phyloP scores from a whole-genome alignment of 2,888 invertebrate species.

The Drosophila antonietae region DNA sequence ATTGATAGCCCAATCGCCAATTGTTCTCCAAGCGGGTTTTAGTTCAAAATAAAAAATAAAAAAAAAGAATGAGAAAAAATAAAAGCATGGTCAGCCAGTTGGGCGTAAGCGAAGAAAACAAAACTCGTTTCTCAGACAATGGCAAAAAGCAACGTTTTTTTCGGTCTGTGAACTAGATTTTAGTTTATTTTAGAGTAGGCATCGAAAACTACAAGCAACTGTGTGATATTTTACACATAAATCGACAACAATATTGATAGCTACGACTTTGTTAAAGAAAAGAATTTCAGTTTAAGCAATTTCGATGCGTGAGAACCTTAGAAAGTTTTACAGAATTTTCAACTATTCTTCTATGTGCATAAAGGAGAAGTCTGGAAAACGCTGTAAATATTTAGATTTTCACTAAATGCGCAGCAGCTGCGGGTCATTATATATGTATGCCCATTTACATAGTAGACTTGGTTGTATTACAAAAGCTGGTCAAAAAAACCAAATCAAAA shows the following conservation, averaged over 20 bases:
- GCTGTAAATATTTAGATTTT: slow-evolving; percentile 3
- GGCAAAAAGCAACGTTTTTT: slow-evolving; percentile 43
- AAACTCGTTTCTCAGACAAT: slow-evolving; percentile 71
- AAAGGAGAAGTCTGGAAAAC: slow-evolving; percentile 1
- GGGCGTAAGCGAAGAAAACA: slow-evolving; percentile 51
- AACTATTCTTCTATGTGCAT: background rate
- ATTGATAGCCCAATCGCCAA: slow-evolving; percentile 61
- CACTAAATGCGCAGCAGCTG: slow-evolving; percentile 7
- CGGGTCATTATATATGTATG: slow-evolving; percentile 11
- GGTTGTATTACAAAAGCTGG: slow-evolving; percentile 49
- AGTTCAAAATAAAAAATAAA: slow-evolving; percentile 19
- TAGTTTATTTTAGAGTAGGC: slow-evolving; percentile 9
- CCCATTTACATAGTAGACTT: slow-evolving; percentile 50
- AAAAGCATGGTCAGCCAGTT: slow-evolving; percentile 46
- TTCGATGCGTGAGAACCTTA: background rate
- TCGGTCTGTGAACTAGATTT: slow-evolving; percentile 50
- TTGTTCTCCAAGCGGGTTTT: slow-evolving; percentile 60
- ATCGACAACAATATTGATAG: slow-evolving; percentile 15
- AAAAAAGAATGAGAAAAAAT: slow-evolving; percentile 11
- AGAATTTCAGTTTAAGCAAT: background rate
- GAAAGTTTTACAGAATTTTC: slow-evolving; percentile 3
- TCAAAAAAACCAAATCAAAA: slow-evolving; percentile 20
- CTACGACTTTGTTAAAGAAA: slow-evolving; percentile 4
- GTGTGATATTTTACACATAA: slow-evolving; percentile 19
- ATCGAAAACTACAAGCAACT: slow-evolving; percentile 8